Percentiles rank a stretch among this genome's conserved stretches.
phyloP scores from a whole-genome alignment of 2,113 vertebrate species.

The Neotoma lepida region DNA sequence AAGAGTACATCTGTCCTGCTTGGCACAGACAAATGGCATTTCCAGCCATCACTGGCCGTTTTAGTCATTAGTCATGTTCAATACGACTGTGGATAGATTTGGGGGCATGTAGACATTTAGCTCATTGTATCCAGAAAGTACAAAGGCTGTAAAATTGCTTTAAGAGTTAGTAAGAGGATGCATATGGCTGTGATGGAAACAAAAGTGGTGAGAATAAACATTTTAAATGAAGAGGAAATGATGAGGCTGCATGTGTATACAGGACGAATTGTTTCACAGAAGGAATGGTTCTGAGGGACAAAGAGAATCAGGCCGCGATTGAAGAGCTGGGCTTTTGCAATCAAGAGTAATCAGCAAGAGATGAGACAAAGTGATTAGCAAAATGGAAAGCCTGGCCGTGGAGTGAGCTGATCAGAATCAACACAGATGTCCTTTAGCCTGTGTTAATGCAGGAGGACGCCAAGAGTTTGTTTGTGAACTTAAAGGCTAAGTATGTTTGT shows the following conservation, averaged over 20 bases:
- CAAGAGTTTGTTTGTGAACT: conserved; percentile 59
- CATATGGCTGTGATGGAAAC: conserved; percentile 34
- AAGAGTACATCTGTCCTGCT: background rate
- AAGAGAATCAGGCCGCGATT: conserved; percentile 67
- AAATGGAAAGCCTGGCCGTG: conserved; percentile 48
- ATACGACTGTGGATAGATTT: background rate
- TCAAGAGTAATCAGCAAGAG: conserved; percentile 73
- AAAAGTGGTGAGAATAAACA: conserved; percentile 38
- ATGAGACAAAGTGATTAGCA: conserved; percentile 67
- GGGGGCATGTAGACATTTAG: background rate
- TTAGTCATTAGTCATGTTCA: background rate
- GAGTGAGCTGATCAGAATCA: conserved; percentile 50
- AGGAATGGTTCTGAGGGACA: conserved; percentile 56
- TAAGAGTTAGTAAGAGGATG: conserved; percentile 17
- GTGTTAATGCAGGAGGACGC: conserved; percentile 50
- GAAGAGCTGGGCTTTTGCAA: conserved; percentile 70
- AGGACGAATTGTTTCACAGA: conserved; percentile 49
- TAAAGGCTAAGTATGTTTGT: conserved; percentile 71
- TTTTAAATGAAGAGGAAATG: conserved; percentile 59
- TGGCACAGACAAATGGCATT: background rate
- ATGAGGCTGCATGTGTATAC: conserved; percentile 39
- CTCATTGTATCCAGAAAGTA: conserved; percentile 1
- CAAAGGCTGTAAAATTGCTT: background rate
- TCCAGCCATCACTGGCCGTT: background rate
- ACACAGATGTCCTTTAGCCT: conserved; percentile 72